Base-by-base conservation (phyloP, 2,797 vertebrate species). In the Echeneis naucrates region DNA sequence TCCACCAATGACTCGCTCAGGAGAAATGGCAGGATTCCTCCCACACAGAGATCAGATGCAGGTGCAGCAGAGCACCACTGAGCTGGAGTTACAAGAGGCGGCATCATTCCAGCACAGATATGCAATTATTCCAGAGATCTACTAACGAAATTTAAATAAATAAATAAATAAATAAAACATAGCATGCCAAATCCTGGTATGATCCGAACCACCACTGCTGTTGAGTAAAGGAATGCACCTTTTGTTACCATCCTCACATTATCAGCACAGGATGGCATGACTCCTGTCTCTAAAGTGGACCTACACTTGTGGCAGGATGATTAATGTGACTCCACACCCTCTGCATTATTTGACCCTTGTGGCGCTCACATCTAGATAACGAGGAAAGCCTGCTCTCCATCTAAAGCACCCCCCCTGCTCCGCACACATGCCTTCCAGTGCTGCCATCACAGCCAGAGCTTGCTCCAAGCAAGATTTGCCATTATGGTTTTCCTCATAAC, bases 401-500 rank as follows among this genome's bases (percentile, higher is more conserved):
- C 66, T 79, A 75, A 80, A 85, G 74, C 71, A 45, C 67, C 61
- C 78, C 57, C 71, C 9, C 56, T 71, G n/a, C 69, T 53, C 73
- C 10, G 47, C 37, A 53, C 76, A 68, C 53, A 68, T 47, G 80
- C 75, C 86, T 87, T 80, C 76, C 14, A 19, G 84, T 80, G 72
- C 50, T 75, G 72, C 78, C 56, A 73, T 81, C 81, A 70, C 80
- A 77, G 65, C 51, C 72, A 56, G 81, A 80, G 57, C 73, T 75
- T 40, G 84, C 85, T 80, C 66, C 17, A 17, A 83, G 81, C 81
- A 61, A 57, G 50, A 70, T 71, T 77, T 76, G 76, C 82, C 81
- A 83, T 92, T 82, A 89, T 78, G 78, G 71, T 71, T 87, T 85
- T 86, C 64, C 84, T 90, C 91, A 91, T 93, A 89, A 92, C 66